Base-by-base conservation (phyloP, 2,888 invertebrate genomes). In the Boloria selene region DNA sequence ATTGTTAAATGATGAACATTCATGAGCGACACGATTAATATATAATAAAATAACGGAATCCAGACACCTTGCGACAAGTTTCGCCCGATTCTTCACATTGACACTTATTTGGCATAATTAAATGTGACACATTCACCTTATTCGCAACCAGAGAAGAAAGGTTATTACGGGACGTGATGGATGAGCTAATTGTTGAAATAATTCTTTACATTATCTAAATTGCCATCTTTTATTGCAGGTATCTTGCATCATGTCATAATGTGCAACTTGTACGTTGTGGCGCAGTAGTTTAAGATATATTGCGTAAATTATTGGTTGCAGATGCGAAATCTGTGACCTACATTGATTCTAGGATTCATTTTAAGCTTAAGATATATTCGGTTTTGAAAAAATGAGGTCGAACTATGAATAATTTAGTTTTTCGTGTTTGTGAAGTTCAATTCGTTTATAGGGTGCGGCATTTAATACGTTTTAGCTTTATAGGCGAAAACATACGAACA, bases 1-100 rank as follows among this genome's bases (percentile, higher is more conserved):
- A 63, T 70, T 63, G 70, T 61, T 71, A 72, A 78, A 78, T 76
- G 75, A 73, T 73, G 67, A 49, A 73, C 77, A 77, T 78, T 79
- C 75, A 78, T 73, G 72, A 72, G 65, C 72, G 52, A 71, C 66
- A 65, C 67, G 45, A 31, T 38, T 60, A 65, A 66, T 67, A 64
- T 65, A 65, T 59, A 70, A 66, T 44, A 55, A 72, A 70, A 73
- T 77, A 79, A 80, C 75, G 74, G 77, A 75, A 75, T 74, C 73
- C 66, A 66, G 61, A 61, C 68, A 67, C 56, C 49, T 77, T 75
- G 72, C 70, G 73, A 77, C 77, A 75, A 71, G 72, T 74, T 69
- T 70, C 56, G 56, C 54, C 55, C 45, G 69, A 65, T 67, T 69
- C 68, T 68, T 70, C 67, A 62, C 69, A 53, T 71, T 58, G 64